Evolutionary conservation across 1,140 invertebrate species (phyloP).

Genomic region (Hyposmocoma kahamanoa): DNA sequence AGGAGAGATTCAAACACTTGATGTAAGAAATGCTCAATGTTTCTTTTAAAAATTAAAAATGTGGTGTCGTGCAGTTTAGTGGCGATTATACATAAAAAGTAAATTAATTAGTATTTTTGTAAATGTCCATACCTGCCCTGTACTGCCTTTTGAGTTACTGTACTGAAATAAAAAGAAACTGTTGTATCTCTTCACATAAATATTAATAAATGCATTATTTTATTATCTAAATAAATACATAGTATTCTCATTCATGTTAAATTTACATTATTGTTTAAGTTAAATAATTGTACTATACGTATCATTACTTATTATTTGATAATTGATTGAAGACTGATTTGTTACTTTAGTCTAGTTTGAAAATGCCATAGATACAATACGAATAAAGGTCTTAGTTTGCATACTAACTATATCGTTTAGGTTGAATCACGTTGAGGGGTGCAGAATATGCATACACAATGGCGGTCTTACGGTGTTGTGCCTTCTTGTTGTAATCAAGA

Average conservation of each 20-base stretch:
- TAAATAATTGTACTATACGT: slow-evolving; percentile 29
- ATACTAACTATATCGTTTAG: slow-evolving; percentile 38
- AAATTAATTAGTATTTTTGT: no score
- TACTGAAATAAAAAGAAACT: no score
- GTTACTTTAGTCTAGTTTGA: slow-evolving; percentile 72
- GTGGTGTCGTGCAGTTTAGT: no score
- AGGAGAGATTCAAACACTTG: slow-evolving; percentile 32
- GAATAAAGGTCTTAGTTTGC: slow-evolving; percentile 37
- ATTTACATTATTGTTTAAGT: slow-evolving; percentile 49
- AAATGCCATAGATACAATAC: slow-evolving; percentile 69
- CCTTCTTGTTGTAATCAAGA: slow-evolving; percentile 61
- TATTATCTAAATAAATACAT: no score
- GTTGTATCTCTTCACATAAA: no score
- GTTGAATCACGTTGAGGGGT: slow-evolving; percentile 47
- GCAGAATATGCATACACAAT: slow-evolving; percentile 51
- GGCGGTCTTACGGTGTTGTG: slow-evolving; percentile 59
- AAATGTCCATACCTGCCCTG: no score
- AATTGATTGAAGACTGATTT: slow-evolving; percentile 70
- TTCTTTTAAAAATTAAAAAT: slow-evolving; percentile 21
- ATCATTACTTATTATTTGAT: slow-evolving; percentile 57
- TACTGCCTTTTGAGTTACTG: no score
- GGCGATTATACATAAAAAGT: no score
- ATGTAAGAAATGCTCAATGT: slow-evolving; percentile 63
- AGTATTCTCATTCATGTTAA: no score
- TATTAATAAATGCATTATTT: no score